Evolutionary conservation across 2,113 vertebrate species (phyloP).

Genomic region (Seriola rivoliana): DNA sequence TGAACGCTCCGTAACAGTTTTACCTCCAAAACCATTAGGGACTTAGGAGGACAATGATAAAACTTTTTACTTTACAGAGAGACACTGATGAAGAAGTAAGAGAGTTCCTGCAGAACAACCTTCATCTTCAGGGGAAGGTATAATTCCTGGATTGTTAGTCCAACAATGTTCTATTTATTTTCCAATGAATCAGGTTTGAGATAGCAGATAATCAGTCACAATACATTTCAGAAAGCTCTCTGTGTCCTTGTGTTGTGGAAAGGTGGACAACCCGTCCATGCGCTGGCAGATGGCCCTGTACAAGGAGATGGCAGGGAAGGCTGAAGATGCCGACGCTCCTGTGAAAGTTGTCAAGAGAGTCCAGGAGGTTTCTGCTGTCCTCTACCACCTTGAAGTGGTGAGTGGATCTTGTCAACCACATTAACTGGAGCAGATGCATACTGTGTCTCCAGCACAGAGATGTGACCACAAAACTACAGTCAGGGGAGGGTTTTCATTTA

Average conservation of each 20-base stretch:
- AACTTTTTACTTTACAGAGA: constrained; percentile 83
- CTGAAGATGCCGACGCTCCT: constrained; percentile 89
- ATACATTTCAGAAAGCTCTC: constrained; percentile 16
- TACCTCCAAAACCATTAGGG: background rate
- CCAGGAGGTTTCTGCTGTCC: constrained; percentile 93
- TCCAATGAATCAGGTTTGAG: background rate
- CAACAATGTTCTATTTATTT: background rate
- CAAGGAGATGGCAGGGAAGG: constrained; percentile 91
- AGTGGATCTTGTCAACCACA: constrained; percentile 16
- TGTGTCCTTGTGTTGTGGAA: constrained; percentile 34
- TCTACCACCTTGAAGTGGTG: constrained; percentile 93
- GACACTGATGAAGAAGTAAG: constrained; percentile 97
- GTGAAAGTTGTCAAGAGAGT: constrained; percentile 93
- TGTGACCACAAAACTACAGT: too few relatives aligned
- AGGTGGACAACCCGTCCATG: constrained; percentile 93
- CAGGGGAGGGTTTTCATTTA: too few relatives aligned
- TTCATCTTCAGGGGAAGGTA: constrained; percentile 96
- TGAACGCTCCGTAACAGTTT: background rate
- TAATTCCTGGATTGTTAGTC: background rate
- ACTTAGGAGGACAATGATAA: constrained; percentile 10
- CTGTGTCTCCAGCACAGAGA: background rate
- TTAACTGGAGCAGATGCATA: background rate
- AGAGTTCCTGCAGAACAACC: constrained; percentile 93
- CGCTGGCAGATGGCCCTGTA: constrained; percentile 97
- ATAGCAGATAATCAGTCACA: background rate